A percentile compares a stretch with the other conserved stretches of the same genome.
Evolutionary conservation across 2,797 vertebrate species (phyloP).

Genomic region (Falco columbarius): DNA sequence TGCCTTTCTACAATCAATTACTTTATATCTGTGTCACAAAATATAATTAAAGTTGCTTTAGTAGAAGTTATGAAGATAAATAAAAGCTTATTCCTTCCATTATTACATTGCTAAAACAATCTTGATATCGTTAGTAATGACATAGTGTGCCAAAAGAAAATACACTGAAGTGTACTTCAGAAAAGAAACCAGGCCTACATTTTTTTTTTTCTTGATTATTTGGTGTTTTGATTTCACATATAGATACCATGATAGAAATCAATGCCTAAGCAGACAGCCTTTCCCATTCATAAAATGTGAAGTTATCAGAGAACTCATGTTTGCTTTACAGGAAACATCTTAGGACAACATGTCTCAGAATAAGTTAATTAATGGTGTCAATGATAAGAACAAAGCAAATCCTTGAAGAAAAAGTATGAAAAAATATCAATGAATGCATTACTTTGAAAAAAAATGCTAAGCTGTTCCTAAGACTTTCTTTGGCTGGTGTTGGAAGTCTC

Average conservation of each 20-base stretch:
- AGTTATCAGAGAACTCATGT: not conserved
- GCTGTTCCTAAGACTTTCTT: not conserved
- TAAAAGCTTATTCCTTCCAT: not conserved
- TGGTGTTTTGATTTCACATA: not conserved
- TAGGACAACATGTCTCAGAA: not conserved
- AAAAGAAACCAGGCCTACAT: not conserved
- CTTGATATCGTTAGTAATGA: not conserved
- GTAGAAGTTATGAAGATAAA: not conserved
- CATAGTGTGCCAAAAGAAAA: not conserved
- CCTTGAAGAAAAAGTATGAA: not conserved
- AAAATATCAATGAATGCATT: not conserved
- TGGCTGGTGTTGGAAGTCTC: not conserved
- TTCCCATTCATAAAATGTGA: not conserved
- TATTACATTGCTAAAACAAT: not conserved
- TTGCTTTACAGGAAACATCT: not conserved
- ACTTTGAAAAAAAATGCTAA: not conserved
- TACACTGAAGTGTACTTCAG: rapidly evolving
- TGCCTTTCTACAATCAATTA: not conserved
- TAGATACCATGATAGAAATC: not conserved
- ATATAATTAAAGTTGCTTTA: not conserved
- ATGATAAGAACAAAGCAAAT: not conserved
- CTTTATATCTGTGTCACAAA: not conserved
- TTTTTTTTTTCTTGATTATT: not conserved
- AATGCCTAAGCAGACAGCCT: not conserved
- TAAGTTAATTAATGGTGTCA: not conserved